Conservation (phyloP, 2,113 vertebrate species). For the Colossoma macropomum region DNA sequence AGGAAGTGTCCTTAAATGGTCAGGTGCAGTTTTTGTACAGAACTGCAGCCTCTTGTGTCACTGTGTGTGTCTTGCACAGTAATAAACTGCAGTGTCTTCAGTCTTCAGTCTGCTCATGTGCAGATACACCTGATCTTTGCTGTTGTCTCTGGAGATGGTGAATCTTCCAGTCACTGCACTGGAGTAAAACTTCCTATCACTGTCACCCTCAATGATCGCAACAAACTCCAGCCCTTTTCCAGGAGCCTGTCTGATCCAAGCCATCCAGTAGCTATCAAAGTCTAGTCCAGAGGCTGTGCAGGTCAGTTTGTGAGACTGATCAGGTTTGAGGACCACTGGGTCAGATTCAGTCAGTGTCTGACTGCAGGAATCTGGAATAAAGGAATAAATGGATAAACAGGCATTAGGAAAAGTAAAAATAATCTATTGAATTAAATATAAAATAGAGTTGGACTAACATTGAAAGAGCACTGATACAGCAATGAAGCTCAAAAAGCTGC, state of each 20-base stretch:
- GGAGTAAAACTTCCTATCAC: conserved; percentile 4
- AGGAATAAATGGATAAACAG: not conserved
- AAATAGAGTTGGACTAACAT: not conserved
- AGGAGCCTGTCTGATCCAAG: conserved; percentile 24
- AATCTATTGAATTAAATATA: not conserved
- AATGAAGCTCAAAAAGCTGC: not conserved
- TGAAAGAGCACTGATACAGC: not conserved
- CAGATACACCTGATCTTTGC: conserved; percentile 3
- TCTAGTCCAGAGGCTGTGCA: conserved; percentile 33
- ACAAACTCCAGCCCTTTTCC: conserved; percentile 36
- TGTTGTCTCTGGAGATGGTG: conserved; percentile 11
- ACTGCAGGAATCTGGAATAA: conserved; percentile 17
- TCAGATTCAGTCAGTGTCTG: conserved; percentile 34
- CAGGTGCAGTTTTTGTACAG: no score
- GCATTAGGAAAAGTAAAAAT: not conserved
- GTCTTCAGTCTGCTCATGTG: conserved; percentile 1
- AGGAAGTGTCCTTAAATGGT: no score
- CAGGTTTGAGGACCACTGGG: conserved; percentile 31
- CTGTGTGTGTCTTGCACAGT: conserved; percentile 48
- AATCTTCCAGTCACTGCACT: conserved; percentile 25
- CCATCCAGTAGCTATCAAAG: conserved; percentile 4
- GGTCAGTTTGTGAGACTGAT: conserved; percentile 28
- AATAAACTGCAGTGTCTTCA: conserved; percentile 37
- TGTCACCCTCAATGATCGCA: not conserved
- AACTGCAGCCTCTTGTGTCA: no score